Evolutionary conservation across 2,888 invertebrate species (phyloP), one percentile per base, ranked within the genome.

Genomic region (Hymenopus coronatus): DNA sequence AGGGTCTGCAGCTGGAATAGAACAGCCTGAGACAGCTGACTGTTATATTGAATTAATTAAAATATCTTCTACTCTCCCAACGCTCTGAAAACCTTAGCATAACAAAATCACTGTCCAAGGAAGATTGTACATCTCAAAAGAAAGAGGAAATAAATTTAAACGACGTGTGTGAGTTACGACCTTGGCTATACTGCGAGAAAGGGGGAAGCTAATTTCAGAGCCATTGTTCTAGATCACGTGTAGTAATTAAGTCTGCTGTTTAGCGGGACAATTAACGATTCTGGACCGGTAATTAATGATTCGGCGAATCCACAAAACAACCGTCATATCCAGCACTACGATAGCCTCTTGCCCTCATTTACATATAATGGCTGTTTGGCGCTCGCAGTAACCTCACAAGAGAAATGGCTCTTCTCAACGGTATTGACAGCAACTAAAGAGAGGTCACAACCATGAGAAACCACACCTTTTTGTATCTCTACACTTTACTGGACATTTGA

Each of bases 261-360:
- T 85, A 85, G 85, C 27, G 54, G 20, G 46, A 54, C 33, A 85
- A 85, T 85, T 85, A 85, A 85, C 85, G 54, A 70, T 70, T 70
- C 54, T 54, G 46, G 85, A 27, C 54, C 40, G 40, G 46, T 85
- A 85, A 85, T 85, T 85, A 85, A 85, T 85, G 85, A 85, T 85
- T 85, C 85, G 85, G 40, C n/a, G 85, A 85, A 85, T 85, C n/a
- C 85, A 85, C 40, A 85, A 33, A 85, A 85, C 85, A 46, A 84
- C 84, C 40, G 84, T 84, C 30, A 84, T 84, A 84, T 70, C 54
- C 54, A 54, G 54, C 33, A 33, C 8, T 54, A 25, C 54, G 54
- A 15, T 20, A 20, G 54, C 54, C 25, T 6, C 25, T 15, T 70
- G 54, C 20, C 54, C 54, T 70, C 54, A 70, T 70, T 70, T 70